These are phyloP conservation scores for Chaetops frenatus DNA, from an alignment of 2,113 vertebrate genomes.

Conservation along the genomic window DNA sequence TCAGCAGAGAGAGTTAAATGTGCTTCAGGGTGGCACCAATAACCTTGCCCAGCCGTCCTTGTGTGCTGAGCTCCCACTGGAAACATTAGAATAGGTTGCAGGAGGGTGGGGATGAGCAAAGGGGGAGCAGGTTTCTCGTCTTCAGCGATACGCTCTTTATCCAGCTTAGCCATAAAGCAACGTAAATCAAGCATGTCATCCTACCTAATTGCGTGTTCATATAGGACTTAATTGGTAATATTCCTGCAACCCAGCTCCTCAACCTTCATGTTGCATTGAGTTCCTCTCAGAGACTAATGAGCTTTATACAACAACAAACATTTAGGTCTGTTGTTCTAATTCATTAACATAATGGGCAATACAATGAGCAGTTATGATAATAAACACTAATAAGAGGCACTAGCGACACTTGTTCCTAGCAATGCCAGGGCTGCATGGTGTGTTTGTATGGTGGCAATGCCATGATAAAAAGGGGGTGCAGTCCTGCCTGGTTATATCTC, in stretches of 20 bases:
- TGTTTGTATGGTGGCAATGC: neutral
- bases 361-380: constrained; percentile 57
- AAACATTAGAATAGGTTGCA: neutral
- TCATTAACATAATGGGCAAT: constrained; percentile 71
- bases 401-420: constrained; percentile 2
- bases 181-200: constrained; percentile 67
- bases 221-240: constrained; percentile 72
- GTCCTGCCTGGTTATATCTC: neutral
- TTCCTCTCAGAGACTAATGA: constrained; percentile 62
- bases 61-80: neutral
- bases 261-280: constrained; percentile 37
- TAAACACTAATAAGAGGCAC: constrained; percentile 57
- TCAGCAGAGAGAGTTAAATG: neutral
- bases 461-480: neutral
- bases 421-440: neutral
- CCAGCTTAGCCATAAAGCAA: constrained; percentile 66
- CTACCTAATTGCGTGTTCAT: constrained; percentile 69
- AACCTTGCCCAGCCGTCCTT: neutral
- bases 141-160: neutral
- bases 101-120: constrained; percentile 36
- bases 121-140: neutral
- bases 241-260: constrained; percentile 35
- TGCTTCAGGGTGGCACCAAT: neutral
- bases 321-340: constrained; percentile 68
- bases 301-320: constrained; percentile 63